A percentile compares a stretch with the other conserved stretches of the same genome.
Conservation (phyloP, 2,113 vertebrate genomes). For the pig (Sus scrofa) region DNA sequence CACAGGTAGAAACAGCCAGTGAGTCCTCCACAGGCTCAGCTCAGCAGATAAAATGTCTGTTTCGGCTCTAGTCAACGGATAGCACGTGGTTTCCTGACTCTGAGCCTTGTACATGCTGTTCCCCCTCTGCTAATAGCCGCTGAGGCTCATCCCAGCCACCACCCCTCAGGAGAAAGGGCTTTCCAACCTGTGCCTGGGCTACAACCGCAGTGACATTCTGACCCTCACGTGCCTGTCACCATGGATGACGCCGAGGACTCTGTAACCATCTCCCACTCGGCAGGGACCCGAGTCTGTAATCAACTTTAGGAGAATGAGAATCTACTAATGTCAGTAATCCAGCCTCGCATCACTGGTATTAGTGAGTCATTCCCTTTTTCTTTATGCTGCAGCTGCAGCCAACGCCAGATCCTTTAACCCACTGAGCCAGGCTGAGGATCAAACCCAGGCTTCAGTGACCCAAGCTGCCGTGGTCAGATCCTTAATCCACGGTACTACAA, state of each 20-base stretch:
- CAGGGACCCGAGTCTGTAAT: background rate
- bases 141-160: background rate
- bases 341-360: too few species aligned
- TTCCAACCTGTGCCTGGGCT: too few species aligned
- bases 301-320: background rate
- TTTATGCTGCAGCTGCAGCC: too few species aligned
- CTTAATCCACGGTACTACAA: too few species aligned
- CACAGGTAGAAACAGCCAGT: background rate
- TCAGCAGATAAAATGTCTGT: background rate
- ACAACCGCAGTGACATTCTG: background rate
- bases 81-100: background rate
- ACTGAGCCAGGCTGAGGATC: too few species aligned
- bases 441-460: too few species aligned
- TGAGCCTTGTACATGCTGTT: background rate
- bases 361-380: too few species aligned
- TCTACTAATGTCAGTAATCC: too few species aligned
- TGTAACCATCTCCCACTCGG: background rate
- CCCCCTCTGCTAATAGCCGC: background rate
- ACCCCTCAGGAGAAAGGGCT: background rate
- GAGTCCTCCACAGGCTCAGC: background rate
- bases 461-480: too few species aligned
- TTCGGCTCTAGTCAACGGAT: rapidly evolving
- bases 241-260: background rate
- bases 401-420: too few species aligned
- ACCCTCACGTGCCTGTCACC: background rate